Conservation (phyloP, 2,888 invertebrate genomes). For the Aromia moschata region DNA sequence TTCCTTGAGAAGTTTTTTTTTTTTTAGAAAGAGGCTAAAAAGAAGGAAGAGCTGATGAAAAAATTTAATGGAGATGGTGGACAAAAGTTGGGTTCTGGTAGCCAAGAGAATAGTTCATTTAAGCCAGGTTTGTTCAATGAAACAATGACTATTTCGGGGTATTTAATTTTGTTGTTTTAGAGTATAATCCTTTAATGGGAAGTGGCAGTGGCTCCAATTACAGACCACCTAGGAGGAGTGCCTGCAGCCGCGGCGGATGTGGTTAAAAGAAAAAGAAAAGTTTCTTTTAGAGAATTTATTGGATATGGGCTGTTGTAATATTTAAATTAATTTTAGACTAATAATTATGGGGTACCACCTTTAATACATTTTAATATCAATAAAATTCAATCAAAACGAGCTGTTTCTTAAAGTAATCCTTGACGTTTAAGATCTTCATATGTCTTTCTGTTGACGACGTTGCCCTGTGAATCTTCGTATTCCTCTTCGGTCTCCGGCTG, state of each 20-base stretch:
- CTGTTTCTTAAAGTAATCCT: conserved; percentile 81
- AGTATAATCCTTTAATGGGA: conserved; percentile 60
- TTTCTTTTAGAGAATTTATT: too few species aligned
- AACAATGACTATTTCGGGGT: neutral
- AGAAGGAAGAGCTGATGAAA: conserved; percentile 49
- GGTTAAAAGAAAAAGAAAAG: conserved; percentile 52
- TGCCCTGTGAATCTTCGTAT: conserved; percentile 97
- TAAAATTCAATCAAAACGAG: conserved; percentile 3
- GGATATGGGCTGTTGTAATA: too few species aligned
- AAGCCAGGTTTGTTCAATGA: conserved; percentile 46
- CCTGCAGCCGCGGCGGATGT: conserved; percentile 60
- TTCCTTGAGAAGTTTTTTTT: too few species aligned
- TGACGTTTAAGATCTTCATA: conserved; percentile 98
- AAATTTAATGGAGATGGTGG: conserved; percentile 44
- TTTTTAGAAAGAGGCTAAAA: conserved; percentile 55
- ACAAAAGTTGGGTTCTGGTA: conserved; percentile 48
- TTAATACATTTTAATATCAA: neutral
- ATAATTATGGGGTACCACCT: neutral
- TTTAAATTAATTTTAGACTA: too few species aligned
- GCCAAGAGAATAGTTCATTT: conserved; percentile 33
- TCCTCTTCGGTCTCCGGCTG: conserved; percentile 98
- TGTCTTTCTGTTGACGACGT: conserved; percentile 98
- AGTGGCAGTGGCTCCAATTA: conserved; percentile 54
- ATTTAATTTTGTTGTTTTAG: conserved; percentile 46
- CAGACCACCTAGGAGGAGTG: conserved; percentile 55